Evolutionary conservation across 2,113 vertebrate genomes (phyloP).

Genomic region (Perccottus glenii): DNA sequence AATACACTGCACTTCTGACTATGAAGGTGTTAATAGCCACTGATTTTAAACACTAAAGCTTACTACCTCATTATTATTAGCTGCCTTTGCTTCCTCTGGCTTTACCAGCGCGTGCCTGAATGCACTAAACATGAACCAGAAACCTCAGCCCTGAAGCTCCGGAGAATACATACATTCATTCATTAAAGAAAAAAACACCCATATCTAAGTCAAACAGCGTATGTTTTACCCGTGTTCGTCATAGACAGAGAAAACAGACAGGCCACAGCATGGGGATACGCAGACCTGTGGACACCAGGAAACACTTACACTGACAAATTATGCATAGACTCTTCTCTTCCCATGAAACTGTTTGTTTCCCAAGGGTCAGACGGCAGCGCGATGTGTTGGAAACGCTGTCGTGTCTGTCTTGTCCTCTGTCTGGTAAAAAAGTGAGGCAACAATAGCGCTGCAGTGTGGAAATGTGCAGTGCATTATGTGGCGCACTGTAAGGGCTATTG

Average conservation of each 20-base stretch:
- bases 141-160: constrained; percentile 68
- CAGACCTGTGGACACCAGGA: constrained; percentile 59
- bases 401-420: constrained; percentile 65
- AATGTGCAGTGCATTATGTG: constrained; percentile 61
- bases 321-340: constrained; percentile 45
- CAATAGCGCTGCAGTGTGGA: constrained; percentile 50
- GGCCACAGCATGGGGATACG: constrained; percentile 60
- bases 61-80: constrained; percentile 43
- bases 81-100: constrained; percentile 27
- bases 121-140: constrained; percentile 66
- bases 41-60: constrained; percentile 34
- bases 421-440: constrained; percentile 55
- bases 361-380: constrained; percentile 55
- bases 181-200: constrained; percentile 60
- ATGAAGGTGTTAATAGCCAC: constrained; percentile 7
- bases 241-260: constrained; percentile 69
- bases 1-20: neutral
- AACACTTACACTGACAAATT: constrained; percentile 68
- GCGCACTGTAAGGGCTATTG: constrained; percentile 58
- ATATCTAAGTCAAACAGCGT: constrained; percentile 37
- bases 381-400: constrained; percentile 52
- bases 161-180: constrained; percentile 54
- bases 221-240: constrained; percentile 64
- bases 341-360: constrained; percentile 64
- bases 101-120: constrained; percentile 25